Conservation (phyloP, 2,113 vertebrate species). For the Corythoichthys haematopterus region DNA sequence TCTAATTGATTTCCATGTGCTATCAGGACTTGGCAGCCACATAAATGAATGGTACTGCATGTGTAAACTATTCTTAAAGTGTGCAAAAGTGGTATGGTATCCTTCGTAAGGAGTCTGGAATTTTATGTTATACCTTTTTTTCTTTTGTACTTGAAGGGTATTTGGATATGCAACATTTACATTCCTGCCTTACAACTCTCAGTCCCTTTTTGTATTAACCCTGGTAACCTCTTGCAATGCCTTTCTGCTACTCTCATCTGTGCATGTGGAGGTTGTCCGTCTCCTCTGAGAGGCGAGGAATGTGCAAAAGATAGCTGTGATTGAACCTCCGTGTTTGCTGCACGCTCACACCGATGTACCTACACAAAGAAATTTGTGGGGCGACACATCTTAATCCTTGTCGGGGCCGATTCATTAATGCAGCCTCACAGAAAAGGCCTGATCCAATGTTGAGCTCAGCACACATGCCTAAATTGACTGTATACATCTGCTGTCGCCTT, state of each 20-base stretch:
- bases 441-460: constrained; percentile 11
- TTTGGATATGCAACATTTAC: constrained; percentile 31
- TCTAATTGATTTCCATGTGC: too few relatives aligned
- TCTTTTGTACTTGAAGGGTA: constrained; percentile 18
- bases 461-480: constrained; percentile 37
- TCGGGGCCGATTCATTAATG: constrained; percentile 43
- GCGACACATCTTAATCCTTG: background rate
- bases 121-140: background rate
- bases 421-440: constrained; percentile 31
- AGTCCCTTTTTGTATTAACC: constrained; percentile 56
- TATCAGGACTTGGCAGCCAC: too few relatives aligned
- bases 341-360: constrained; percentile 12
- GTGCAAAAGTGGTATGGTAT: background rate
- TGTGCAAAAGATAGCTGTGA: background rate
- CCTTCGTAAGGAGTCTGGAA: background rate
- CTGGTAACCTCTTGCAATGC: constrained; percentile 22
- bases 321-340: constrained; percentile 7
- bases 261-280: constrained; percentile 16
- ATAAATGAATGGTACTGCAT: too few relatives aligned
- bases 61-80: background rate
- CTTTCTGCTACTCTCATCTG: constrained; percentile 16
- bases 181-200: constrained; percentile 38
- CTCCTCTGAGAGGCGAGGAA: constrained; percentile 3
- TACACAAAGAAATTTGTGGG: constrained; percentile 4
- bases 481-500: constrained; percentile 23